These are phyloP conservation scores for Eunapius fragilis DNA, from an alignment of 37 sponge, comb jelly and placozoan species.

Conservation along the genomic window DNA sequence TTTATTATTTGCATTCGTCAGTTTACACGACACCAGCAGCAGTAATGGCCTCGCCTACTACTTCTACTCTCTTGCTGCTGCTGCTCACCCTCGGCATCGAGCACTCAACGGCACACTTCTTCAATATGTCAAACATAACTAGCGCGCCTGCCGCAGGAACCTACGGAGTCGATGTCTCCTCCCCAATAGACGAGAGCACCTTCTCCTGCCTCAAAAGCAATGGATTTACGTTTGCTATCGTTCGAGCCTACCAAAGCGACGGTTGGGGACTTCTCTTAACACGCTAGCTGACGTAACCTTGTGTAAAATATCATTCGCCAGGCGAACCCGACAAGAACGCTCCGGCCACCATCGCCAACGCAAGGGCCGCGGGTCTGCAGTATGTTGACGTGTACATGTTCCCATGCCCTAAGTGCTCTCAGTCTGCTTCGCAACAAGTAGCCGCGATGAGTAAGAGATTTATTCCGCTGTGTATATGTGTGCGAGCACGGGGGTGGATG, in stretches of 20 bases:
- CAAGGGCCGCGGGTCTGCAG: constrained; percentile 66
- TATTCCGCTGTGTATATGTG: background rate
- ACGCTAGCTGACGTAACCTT: background rate
- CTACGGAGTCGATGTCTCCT: constrained; percentile 77
- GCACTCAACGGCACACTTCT: too few species aligned
- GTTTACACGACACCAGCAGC: too few species aligned
- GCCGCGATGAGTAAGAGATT: constrained; percentile 64
- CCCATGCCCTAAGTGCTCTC: constrained; percentile 77
- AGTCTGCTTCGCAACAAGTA: constrained; percentile 73
- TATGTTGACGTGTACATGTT: constrained; percentile 89
- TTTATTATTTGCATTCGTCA: too few species aligned
- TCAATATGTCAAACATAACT: too few species aligned
- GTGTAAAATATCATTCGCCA: background rate
- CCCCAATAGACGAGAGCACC: background rate
- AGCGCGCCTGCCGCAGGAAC: constrained; percentile 2
- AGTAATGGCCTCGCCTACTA: too few species aligned
- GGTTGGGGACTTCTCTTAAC: constrained; percentile 14
- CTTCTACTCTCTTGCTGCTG: too few species aligned
- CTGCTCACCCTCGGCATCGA: too few species aligned
- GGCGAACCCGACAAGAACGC: constrained; percentile 68
- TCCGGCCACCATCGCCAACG: constrained; percentile 64
- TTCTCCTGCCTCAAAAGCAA: constrained; percentile 71
- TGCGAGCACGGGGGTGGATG: too few species aligned
- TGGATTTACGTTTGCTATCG: constrained; percentile 70
- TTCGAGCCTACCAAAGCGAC: constrained; percentile 67